Evolutionary conservation across 2,113 vertebrate genomes (phyloP).

Genomic region (Acrocephalus kingi): DNA sequence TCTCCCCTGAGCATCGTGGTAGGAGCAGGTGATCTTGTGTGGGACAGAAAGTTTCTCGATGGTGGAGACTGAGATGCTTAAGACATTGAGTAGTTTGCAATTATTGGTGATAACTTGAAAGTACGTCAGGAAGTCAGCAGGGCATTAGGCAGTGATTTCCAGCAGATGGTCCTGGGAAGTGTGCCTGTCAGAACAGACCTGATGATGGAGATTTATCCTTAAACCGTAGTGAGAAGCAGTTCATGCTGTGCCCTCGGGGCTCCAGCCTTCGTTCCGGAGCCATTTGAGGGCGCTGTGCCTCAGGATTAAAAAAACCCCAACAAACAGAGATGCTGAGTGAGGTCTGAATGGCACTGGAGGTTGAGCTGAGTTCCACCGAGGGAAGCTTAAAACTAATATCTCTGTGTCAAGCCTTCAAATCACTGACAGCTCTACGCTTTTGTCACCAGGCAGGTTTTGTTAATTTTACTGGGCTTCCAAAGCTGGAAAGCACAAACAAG

Average conservation of each 20-base stretch:
- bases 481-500: neutral
- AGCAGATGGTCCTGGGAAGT: neutral
- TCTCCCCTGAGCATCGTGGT: neutral
- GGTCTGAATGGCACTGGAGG: neutral
- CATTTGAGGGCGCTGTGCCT: constrained; percentile 75
- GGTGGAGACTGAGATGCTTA: neutral
- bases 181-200: neutral
- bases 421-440: neutral
- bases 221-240: neutral
- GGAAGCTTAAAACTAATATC: neutral
- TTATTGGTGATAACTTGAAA: neutral
- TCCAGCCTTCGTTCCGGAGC: neutral
- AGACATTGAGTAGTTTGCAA: neutral
- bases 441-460: constrained; percentile 6
- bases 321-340: neutral
- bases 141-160: neutral
- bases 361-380: neutral
- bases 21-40: neutral
- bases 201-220: neutral
- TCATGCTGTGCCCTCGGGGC: neutral
- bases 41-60: neutral
- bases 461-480: neutral
- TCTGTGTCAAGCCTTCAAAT: constrained; percentile 13
- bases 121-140: neutral
- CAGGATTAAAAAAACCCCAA: neutral